Percentiles rank a stretch among this genome's conserved stretches.
Evolutionary conservation across 2,113 vertebrate genomes (phyloP).

Genomic region (Oreochromis aureus): DNA sequence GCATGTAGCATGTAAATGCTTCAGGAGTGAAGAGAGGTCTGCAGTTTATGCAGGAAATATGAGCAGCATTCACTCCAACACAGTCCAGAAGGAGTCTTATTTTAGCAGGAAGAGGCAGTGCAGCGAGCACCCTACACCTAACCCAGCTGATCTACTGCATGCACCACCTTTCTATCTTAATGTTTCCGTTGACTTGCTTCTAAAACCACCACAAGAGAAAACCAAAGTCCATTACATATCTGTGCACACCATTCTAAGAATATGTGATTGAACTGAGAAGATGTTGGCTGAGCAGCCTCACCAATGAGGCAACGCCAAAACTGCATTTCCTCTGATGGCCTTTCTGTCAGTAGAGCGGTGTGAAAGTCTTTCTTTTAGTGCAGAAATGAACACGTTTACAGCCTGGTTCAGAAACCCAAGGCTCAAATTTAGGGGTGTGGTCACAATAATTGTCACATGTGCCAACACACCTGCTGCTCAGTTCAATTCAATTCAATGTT

Average conservation of each 20-base stretch:
- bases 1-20: accelerated
- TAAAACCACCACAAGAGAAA: not conserved
- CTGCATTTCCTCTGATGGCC: not conserved
- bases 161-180: not conserved
- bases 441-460: not conserved
- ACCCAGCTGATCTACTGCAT: not conserved
- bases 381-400: not conserved
- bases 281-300: not conserved
- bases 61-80: not conserved
- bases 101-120: accelerated
- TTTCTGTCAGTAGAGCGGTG: not conserved
- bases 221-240: not conserved
- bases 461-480: not conserved
- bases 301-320: accelerated
- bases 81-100: not conserved
- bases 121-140: not conserved
- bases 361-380: not conserved
- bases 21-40: not conserved
- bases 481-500: not conserved
- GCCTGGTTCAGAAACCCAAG: not conserved
- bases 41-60: not conserved
- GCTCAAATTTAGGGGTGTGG: not conserved
- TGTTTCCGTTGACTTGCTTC: not conserved
- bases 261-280: not conserved
- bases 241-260: not conserved